These are phyloP conservation scores for Colletes latitarsis DNA, from an alignment of 1,140 invertebrate genomes.

Conservation along the genomic window DNA sequence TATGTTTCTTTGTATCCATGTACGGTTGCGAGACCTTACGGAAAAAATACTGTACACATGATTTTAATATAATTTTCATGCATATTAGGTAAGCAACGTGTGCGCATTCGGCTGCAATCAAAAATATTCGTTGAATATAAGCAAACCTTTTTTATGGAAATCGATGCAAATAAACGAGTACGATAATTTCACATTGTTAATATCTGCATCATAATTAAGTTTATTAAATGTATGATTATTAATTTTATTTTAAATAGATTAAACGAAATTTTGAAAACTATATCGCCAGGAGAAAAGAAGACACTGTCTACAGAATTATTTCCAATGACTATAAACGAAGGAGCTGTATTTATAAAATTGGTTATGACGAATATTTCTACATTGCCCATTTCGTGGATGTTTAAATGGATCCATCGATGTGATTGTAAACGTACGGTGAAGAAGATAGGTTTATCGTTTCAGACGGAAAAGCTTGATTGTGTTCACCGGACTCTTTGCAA, in stretches of 20 bases:
- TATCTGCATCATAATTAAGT: not conserved
- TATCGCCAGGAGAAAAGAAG: slow-evolving; percentile 53
- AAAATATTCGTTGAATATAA: slow-evolving; percentile 39
- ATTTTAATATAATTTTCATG: not conserved
- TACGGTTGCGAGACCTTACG: too few relatives aligned
- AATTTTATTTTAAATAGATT: slow-evolving; percentile 54
- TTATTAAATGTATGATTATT: not conserved
- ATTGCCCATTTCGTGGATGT: slow-evolving; percentile 47
- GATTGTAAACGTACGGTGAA: slow-evolving; percentile 59
- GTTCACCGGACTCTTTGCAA: slow-evolving; percentile 56
- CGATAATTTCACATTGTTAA: slow-evolving; percentile 4
- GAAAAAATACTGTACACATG: too few relatives aligned
- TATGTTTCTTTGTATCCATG: too few relatives aligned
- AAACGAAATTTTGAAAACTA: slow-evolving; percentile 58
- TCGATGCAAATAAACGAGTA: slow-evolving; percentile 68
- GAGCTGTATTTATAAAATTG: slow-evolving; percentile 62
- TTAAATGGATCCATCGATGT: slow-evolving; percentile 63
- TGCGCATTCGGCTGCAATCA: slow-evolving; percentile 52
- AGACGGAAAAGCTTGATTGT: slow-evolving; percentile 55
- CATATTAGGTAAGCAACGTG: slow-evolving; percentile 65
- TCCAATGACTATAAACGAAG: slow-evolving; percentile 46
- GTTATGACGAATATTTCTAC: slow-evolving; percentile 60
- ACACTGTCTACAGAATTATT: slow-evolving; percentile 53
- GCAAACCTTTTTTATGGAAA: slow-evolving; percentile 69
- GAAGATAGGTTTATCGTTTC: slow-evolving; percentile 38